phyloP scores from a whole-genome alignment of 2,113 vertebrate species.

The Rhombomys opimus region DNA sequence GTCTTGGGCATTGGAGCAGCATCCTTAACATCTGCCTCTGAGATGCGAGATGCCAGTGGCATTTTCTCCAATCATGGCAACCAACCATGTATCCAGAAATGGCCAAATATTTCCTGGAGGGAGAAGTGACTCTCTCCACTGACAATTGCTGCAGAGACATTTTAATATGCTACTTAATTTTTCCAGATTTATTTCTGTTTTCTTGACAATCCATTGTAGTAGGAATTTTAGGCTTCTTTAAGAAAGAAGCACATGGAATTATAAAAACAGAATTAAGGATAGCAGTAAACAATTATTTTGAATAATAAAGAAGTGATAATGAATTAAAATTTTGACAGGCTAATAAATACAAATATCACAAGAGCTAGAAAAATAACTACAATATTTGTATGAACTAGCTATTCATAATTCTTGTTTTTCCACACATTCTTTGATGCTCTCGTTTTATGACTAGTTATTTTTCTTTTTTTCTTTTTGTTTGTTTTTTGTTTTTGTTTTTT shows the following conservation, averaged over 20 bases:
- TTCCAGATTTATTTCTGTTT: background rate
- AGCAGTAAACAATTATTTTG: background rate
- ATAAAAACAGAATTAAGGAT: slow-evolving; percentile 19
- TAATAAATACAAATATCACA: background rate
- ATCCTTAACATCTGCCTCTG: background rate
- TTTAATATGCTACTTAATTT: background rate
- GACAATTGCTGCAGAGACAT: background rate
- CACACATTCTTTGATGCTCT: background rate
- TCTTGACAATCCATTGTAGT: background rate
- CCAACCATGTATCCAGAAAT: background rate
- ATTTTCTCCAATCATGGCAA: background rate
- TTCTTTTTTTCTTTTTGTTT: too few relatives aligned
- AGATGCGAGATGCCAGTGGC: background rate
- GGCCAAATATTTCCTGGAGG: background rate
- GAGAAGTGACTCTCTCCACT: background rate
- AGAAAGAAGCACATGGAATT: background rate
- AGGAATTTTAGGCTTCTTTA: background rate
- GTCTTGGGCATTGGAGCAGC: background rate
- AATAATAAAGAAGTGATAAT: background rate
- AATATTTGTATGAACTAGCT: background rate
- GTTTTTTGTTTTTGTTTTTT: too few relatives aligned
- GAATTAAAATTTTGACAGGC: slow-evolving; percentile 21
- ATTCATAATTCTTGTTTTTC: background rate
- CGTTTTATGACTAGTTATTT: background rate
- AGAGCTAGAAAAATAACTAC: background rate